These are phyloP conservation scores for Ochotona curzoniae DNA, from an alignment of 2,113 vertebrate genomes.

Conservation along the genomic window DNA sequence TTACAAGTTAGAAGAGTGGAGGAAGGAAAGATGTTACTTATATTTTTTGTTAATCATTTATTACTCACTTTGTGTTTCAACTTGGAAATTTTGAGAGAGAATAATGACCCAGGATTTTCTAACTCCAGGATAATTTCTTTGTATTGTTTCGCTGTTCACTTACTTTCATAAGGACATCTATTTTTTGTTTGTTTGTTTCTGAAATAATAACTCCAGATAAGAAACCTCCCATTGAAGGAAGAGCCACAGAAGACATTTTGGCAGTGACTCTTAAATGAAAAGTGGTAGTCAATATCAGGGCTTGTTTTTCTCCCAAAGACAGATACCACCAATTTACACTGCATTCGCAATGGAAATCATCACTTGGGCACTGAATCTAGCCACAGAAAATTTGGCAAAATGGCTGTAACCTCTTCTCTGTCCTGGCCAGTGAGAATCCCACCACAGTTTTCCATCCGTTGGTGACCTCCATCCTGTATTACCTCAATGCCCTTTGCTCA, in stretches of 20 bases:
- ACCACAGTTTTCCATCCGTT: constrained; percentile 82
- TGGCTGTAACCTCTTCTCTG: constrained; percentile 77
- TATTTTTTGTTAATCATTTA: constrained; percentile 35
- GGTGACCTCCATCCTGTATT: constrained; percentile 81
- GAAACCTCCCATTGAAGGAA: constrained; percentile 25
- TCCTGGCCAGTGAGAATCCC: constrained; percentile 80
- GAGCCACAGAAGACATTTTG: neutral
- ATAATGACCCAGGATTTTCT: neutral
- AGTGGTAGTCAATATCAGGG: constrained; percentile 66
- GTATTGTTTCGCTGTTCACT: neutral
- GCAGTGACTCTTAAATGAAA: neutral
- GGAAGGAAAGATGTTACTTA: constrained; percentile 6
- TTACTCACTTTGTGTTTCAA: neutral
- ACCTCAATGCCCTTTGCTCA: constrained; percentile 80
- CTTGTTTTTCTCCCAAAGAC: constrained; percentile 77
- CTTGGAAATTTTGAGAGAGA: neutral
- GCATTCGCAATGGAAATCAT: constrained; percentile 78
- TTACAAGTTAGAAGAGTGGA: neutral
- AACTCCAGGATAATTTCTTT: neutral
- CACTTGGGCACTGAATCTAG: constrained; percentile 73
- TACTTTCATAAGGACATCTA: constrained; percentile 8
- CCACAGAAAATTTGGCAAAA: constrained; percentile 83
- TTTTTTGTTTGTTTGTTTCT: neutral
- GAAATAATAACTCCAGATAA: constrained; percentile 61
- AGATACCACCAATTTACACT: constrained; percentile 76